Base-by-base conservation (phyloP, 1,140 invertebrate genomes). In the Meloidogyne chitwoodi region DNA sequence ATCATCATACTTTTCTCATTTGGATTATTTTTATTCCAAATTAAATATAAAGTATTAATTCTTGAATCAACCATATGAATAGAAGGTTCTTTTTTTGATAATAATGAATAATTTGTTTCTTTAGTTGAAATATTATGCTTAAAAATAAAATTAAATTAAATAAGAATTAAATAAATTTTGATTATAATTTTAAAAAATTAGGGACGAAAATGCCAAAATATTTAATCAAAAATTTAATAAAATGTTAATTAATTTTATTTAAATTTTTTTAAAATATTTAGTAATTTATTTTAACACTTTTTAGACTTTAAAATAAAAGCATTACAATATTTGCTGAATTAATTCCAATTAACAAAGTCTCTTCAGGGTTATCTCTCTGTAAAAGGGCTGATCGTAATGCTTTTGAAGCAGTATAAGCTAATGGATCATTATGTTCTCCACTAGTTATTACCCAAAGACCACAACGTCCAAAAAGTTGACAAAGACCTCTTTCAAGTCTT, bases 371-470 rank as follows among this genome's bases (percentile, higher is more conserved):
- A 26, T 78, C 77, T 62, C 27, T 31, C 56, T 78, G 27, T 24
- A 76, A 27, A 68, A 82, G 62, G n/a, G 75, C 77, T 19, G 70
- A 77, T 61, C 76, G 78, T 8, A 82, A 27, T 0, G 79, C 74
- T 8, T 48, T 66, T 31, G 74, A 66, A 29, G 75, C 71, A 24
- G 74, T 68, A 22, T 68, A 64, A 11, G 79, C 77, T n/a, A 82
- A 26, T 0, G 81, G 79, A 77, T 82, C 81, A 44, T 76, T 77
- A 10, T 78, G 74, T 66, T 82, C 81, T 61, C 81, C 81, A 68
- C 69, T 82, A 14, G 81, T 82, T n/a, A 80, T 79, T 22, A 76
- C 61, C 81, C 81, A 82, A 29, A 82, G 48, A n/a, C 79, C 74
- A 77, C 79, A 78, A n/a, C 69, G 74, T 11, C 48, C 65, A 14